phyloP scores from a whole-genome alignment of 1,140 invertebrate genomes.

The Drosophila orosa region DNA sequence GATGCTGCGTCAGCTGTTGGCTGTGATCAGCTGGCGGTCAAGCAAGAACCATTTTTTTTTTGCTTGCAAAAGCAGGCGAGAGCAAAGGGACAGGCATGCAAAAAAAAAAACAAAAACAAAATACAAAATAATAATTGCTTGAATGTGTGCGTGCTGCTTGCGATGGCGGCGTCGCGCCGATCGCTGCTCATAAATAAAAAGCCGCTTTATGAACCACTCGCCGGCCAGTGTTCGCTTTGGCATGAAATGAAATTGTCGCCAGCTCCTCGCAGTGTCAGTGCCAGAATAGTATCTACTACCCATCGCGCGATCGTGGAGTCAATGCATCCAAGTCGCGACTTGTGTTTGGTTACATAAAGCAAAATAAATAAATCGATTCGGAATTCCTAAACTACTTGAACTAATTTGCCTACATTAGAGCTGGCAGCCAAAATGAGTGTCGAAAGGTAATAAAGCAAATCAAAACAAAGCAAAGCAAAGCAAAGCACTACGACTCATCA shows the following conservation, averaged over 20 bases:
- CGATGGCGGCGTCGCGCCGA: slow-evolving; percentile 42
- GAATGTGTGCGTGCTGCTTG: slow-evolving; percentile 39
- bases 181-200: slow-evolving; percentile 60
- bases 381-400: slow-evolving; percentile 38
- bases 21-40: slow-evolving; percentile 35
- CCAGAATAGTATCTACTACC: slow-evolving; percentile 4
- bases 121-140: slow-evolving; percentile 1
- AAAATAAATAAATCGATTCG: slow-evolving; percentile 6
- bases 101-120: slow-evolving; percentile 10
- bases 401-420: slow-evolving; percentile 56
- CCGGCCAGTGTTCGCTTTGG: slow-evolving; percentile 59
- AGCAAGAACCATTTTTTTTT: slow-evolving; percentile 18
- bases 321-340: slow-evolving; percentile 53
- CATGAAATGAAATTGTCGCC: slow-evolving; percentile 57
- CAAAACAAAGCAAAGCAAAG: slow-evolving; percentile 22
- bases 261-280: slow-evolving; percentile 20
- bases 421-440: slow-evolving; percentile 61
- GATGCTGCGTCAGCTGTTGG: slow-evolving; percentile 12
- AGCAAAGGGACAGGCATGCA: slow-evolving; percentile 1
- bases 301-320: slow-evolving; percentile 22
- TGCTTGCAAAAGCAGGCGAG: background rate
- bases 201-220: slow-evolving; percentile 32
- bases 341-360: slow-evolving; percentile 45
- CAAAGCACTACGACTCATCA: slow-evolving; percentile 11
- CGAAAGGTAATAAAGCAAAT: slow-evolving; percentile 63